These are phyloP conservation scores for Rostratula benghalensis DNA, from an alignment of 2,113 vertebrate species.

Conservation along the genomic window DNA sequence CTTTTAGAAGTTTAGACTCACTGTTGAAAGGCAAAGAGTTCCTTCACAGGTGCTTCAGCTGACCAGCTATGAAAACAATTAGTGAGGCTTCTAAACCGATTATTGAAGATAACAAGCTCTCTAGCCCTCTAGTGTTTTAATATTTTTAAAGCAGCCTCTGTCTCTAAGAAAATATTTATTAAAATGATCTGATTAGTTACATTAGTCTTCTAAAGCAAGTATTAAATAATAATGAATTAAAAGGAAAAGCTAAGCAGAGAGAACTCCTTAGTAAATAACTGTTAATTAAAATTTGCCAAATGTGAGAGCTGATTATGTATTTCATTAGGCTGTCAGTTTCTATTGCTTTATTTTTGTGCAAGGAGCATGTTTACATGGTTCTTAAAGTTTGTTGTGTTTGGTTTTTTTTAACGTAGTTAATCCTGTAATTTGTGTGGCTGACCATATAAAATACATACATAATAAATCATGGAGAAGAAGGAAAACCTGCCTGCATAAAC, in stretches of 20 bases:
- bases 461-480: not conserved
- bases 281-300: not conserved
- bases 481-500: not conserved
- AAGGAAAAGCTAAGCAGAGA: not conserved
- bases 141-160: slow-evolving; percentile 1
- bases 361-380: not conserved
- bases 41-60: not conserved
- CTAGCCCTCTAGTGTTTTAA: slow-evolving; percentile 26
- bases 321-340: not conserved
- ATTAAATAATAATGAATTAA: not conserved
- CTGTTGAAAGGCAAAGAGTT: not conserved
- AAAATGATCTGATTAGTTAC: not conserved
- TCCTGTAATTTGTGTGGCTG: not conserved
- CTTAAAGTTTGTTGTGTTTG: not conserved
- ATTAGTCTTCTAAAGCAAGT: not conserved
- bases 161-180: slow-evolving; percentile 11
- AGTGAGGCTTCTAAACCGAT: not conserved
- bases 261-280: not conserved
- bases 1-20: not conserved
- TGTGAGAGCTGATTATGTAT: not conserved
- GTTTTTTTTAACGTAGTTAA: not conserved
- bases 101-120: not conserved
- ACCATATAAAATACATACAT: not conserved
- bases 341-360: not conserved
- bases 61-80: not conserved